Base-by-base conservation (phyloP, 2,888 invertebrate species). In the Cosmia pyralina region DNA sequence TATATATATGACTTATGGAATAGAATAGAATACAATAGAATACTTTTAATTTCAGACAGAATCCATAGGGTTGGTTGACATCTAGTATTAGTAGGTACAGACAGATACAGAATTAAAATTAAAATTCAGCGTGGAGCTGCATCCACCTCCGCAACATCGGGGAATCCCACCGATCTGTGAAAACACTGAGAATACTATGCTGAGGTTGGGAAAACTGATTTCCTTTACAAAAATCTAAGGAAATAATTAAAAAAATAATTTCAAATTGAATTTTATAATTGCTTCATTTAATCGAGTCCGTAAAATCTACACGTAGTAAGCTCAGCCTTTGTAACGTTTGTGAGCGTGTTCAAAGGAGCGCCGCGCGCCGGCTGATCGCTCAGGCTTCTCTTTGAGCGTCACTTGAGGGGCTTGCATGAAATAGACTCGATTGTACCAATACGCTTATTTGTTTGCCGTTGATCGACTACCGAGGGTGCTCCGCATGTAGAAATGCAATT, bases 391-490 rank as follows among this genome's bases (percentile, higher is more conserved):
- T 95, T 94, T 94, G 95, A 95, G 91, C 72, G 86, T 88, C 90
- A 90, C 88, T 92, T 92, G 92, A 89, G 91, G 92, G 94, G 92
- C 91, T 92, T 93, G 91, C 90, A 87, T 88, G 91, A 85, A 91
- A 91, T 91, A 88, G 91, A 92, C 89, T 90, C 90, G 90, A 92
- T 92, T 92, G 92, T 93, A 90, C 90, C 93, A 91, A 94, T 93
- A 93, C 91, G 90, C 93, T 93, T 94, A 94, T 92, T 94, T 94
- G 94, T 94, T 94, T 94, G 94, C 90, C 88, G 86, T 86, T 92
- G 94, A 95, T 95, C 93, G 94, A 94, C 90, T 82, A 79, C 80
- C 82, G 87, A 84, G 85, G 88, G 86, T 78, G 85, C 75, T 55
- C 38, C 66, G 65, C 63, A 60, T 58, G 60, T 70, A 48, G 69